Evolutionary conservation across 1,140 invertebrate genomes (phyloP).

Genomic region (Ceratina calcarata): DNA sequence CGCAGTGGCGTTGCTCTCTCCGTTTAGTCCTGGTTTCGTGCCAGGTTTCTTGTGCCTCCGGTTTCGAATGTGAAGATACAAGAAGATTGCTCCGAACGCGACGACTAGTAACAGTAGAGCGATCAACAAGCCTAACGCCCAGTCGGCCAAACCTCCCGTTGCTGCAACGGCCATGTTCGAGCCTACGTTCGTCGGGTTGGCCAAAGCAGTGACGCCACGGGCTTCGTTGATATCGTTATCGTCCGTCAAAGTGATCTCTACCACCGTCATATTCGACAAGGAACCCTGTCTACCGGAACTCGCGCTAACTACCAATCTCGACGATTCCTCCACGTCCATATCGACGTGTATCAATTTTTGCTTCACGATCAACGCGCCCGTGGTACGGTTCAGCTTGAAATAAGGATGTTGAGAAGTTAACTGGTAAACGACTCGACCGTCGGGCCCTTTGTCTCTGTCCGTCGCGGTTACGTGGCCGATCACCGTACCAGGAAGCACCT

Average conservation of each 20-base stretch:
- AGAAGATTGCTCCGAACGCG: conserved; percentile 89
- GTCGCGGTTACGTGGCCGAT: conserved; percentile 94
- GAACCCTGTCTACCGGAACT: conserved; percentile 93
- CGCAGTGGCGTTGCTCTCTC: conserved; percentile 84
- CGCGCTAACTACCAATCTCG: conserved; percentile 89
- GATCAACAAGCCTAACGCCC: conserved; percentile 92
- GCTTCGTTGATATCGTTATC: conserved; percentile 79
- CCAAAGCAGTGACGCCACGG: conserved; percentile 88
- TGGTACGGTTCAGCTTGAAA: conserved; percentile 95
- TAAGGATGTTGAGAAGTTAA: conserved; percentile 90
- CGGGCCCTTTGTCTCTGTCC: conserved; percentile 94
- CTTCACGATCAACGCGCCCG: conserved; percentile 91
- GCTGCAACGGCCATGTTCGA: conserved; percentile 81
- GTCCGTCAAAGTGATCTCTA: conserved; percentile 90
- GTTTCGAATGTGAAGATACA: conserved; percentile 92
- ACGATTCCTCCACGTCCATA: conserved; percentile 82
- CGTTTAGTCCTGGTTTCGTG: conserved; percentile 87
- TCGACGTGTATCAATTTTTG: conserved; percentile 86
- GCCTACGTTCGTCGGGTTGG: conserved; percentile 80
- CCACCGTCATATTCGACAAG: conserved; percentile 90
- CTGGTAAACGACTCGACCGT: conserved; percentile 95
- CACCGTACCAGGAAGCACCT: conserved; percentile 86
- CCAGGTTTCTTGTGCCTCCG: conserved; percentile 88
- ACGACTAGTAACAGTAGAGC: conserved; percentile 90
- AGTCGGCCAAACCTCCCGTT: conserved; percentile 88